Percentiles rank a stretch among this genome's conserved stretches.
Evolutionary conservation across 1,140 invertebrate species (phyloP).

Genomic region (Pseudomyrmex cubaensis): DNA sequence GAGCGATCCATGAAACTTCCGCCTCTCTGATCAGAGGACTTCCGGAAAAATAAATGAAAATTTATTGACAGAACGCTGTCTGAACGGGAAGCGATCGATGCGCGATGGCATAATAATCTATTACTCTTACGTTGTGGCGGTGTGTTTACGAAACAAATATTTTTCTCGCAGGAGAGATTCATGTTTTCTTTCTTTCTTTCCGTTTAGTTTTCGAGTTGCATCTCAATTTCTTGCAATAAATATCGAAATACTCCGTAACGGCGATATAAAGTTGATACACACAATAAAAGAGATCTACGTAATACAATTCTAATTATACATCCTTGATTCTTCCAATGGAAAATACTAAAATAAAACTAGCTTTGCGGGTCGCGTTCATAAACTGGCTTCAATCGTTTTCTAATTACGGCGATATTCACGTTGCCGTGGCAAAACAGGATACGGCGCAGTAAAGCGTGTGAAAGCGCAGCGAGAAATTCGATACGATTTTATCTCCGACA

Average conservation of each 20-base stretch:
- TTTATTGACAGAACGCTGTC: conserved; percentile 20
- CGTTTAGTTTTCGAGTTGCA: too few species aligned
- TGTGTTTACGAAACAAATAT: too few species aligned
- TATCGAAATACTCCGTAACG: not conserved
- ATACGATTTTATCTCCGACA: conserved; percentile 49
- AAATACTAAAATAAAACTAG: conserved; percentile 2
- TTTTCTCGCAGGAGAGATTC: too few species aligned
- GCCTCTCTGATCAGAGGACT: conserved; percentile 36
- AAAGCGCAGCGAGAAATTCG: conserved; percentile 52
- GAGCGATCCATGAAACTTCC: conserved; percentile 46
- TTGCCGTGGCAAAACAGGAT: conserved; percentile 24
- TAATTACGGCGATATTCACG: conserved; percentile 36
- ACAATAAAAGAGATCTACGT: too few species aligned
- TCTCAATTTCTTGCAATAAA: too few species aligned
- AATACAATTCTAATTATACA: not conserved
- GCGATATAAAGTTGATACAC: not conserved
- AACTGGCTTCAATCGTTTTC: conserved; percentile 38
- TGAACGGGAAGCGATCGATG: conserved; percentile 25
- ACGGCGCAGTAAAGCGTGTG: conserved; percentile 49
- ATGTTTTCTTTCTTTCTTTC: too few species aligned
- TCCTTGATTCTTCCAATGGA: not conserved
- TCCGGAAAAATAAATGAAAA: conserved; percentile 51
- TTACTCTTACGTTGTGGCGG: not conserved
- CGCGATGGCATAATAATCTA: conserved; percentile 6
- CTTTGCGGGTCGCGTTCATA: conserved; percentile 3